These are phyloP conservation scores for Saguinus imperator DNA, from an alignment of 2,113 vertebrate species.

Conservation along the genomic window DNA sequence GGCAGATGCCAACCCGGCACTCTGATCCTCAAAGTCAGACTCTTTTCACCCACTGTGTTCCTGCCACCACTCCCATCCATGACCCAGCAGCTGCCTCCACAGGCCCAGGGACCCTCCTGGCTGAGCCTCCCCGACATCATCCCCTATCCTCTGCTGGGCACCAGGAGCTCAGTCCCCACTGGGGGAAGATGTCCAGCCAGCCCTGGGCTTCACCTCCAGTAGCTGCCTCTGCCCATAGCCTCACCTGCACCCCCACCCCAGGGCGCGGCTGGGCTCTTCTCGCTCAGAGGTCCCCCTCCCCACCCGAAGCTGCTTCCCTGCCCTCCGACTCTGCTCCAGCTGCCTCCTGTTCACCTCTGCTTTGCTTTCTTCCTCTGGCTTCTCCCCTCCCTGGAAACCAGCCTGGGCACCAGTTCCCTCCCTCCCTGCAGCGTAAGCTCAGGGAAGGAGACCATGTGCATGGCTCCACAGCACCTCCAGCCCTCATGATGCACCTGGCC, in stretches of 20 bases:
- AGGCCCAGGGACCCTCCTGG: neutral
- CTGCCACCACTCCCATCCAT: rapidly evolving
- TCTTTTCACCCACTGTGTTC: neutral
- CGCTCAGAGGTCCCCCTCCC: neutral
- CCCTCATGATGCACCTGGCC: rapidly evolving
- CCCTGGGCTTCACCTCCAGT: neutral
- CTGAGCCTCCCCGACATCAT: no score
- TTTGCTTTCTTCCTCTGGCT: neutral
- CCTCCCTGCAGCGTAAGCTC: neutral
- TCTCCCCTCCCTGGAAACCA: neutral
- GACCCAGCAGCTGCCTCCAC: rapidly evolving
- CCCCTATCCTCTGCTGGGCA: no score
- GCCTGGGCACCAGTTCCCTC: neutral
- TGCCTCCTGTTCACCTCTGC: neutral
- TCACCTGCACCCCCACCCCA: rapidly evolving
- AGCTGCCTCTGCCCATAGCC: neutral
- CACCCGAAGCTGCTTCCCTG: neutral
- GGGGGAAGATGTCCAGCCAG: rapidly evolving
- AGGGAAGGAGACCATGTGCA: neutral
- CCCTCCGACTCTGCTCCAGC: neutral
- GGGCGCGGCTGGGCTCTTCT: neutral
- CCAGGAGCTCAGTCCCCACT: neutral
- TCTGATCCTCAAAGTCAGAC: neutral
- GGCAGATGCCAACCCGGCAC: neutral
- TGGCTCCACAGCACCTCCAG: neutral